Base-by-base conservation (phyloP, 2,797 vertebrate species). In the Phylloscopus collybita region DNA sequence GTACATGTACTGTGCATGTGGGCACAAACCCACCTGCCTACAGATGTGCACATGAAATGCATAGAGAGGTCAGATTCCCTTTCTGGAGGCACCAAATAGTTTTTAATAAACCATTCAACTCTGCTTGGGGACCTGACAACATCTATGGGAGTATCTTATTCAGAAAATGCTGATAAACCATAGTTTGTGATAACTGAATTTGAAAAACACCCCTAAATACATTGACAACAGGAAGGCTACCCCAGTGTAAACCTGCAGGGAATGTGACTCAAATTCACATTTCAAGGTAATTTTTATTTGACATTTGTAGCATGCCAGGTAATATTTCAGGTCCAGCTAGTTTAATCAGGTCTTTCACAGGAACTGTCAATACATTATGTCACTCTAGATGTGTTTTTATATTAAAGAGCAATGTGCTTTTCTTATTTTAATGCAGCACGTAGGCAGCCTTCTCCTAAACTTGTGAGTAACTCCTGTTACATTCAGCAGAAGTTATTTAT, bases 321-420 rank as follows among this genome's bases (percentile, higher is more conserved):
- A 86, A 75, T 80, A 82, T 72, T 91, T 92, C 65, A 66, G 51
- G 84, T 79, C 69, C 87, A 92, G 51, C 44, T 65, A 57, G 17
- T 92, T 93, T 89, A 93, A 83, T 73, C 44, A 70, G 51, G 51
- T 70, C 56, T 90, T 94, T 93, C 56, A 47, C 69, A 88, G 66
- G 54, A 90, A 29, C 56, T 73, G 49, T 59, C 79, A 93, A 90
- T 93, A 82, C 4, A 78, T 83, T 84, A 66, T 83, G 38, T 66
- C 69, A 86, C 57, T 47, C 20, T 80, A 53, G 29, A 80, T n/a
- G 18, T 51, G 13, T 65, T 93, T 92, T 86, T 56, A 88, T 84
- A 84, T 66, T 70, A 84, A 88, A 78, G 9, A 90, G 30, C 12
- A 81, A 81, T 64, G 75, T 59, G 16, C 4, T 92, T 87, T 81